Evolutionary conservation across 2,888 invertebrate genomes (phyloP).

Genomic region (Brenthis hecate): DNA sequence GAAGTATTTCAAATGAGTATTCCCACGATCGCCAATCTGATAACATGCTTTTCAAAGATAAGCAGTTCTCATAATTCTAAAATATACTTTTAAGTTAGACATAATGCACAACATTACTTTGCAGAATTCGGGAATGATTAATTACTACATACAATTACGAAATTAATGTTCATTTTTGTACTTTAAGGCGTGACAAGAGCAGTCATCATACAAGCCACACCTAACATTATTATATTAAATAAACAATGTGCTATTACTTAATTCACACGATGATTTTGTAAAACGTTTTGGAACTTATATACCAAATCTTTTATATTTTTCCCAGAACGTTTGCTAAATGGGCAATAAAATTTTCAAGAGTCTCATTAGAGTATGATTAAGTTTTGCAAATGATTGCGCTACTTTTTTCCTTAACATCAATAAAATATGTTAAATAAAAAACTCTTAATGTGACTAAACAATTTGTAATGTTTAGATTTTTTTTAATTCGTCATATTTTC

Average conservation of each 20-base stretch:
- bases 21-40: slow-evolving; percentile 80
- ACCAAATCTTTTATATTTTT: slow-evolving; percentile 15
- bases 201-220: slow-evolving; percentile 40
- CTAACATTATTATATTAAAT: slow-evolving; percentile 42
- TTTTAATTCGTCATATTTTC: too few relatives aligned
- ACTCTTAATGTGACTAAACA: too few relatives aligned
- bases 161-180: slow-evolving; percentile 50
- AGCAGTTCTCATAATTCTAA: slow-evolving; percentile 32
- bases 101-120: slow-evolving; percentile 31
- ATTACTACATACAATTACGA: slow-evolving; percentile 55
- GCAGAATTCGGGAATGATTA: slow-evolving; percentile 51
- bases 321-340: slow-evolving; percentile 28
- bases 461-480: too few relatives aligned
- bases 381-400: neutral
- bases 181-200: slow-evolving; percentile 51
- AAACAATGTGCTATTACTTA: slow-evolving; percentile 41
- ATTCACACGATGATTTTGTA: slow-evolving; percentile 41
- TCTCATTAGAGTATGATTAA: slow-evolving; percentile 23
- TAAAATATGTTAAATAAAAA: too few relatives aligned
- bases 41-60: slow-evolving; percentile 52
- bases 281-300: slow-evolving; percentile 30
- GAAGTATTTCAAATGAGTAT: slow-evolving; percentile 59
- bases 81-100: slow-evolving; percentile 19
- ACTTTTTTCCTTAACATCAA: neutral
- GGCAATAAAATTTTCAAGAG: slow-evolving; percentile 18